Evolutionary conservation across 2,797 vertebrate genomes (phyloP).

Genomic region (Eleutherodactylus coqui): DNA sequence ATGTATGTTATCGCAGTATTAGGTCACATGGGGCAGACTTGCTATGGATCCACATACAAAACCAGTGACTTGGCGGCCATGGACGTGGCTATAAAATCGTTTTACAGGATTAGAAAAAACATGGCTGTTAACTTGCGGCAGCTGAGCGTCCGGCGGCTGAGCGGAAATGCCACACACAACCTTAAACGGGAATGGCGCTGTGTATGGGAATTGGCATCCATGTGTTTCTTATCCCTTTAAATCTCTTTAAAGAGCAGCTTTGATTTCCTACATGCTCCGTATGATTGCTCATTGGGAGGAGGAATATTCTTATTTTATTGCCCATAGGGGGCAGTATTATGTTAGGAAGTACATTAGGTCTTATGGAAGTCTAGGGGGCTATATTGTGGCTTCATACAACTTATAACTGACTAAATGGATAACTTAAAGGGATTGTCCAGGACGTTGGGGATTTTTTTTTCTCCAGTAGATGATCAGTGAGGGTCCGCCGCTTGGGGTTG

Average conservation of each 20-base stretch:
- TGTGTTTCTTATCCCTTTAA: not conserved
- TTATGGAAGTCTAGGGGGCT: no score
- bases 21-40: not conserved
- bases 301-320: not conserved
- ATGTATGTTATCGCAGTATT: not conserved
- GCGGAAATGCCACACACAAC: not conserved
- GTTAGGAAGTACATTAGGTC: no score
- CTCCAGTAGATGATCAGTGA: no score
- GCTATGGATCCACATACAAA: not conserved
- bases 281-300: not conserved
- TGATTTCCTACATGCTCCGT: not conserved
- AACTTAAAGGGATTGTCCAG: no score
- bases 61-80: not conserved
- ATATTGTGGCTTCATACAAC: no score
- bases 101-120: not conserved
- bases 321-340: no score
- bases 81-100: not conserved
- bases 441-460: no score
- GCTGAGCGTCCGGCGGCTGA: not conserved
- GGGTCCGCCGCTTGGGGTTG: no score
- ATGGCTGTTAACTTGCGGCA: not conserved
- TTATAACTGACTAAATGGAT: no score
- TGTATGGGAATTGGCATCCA: not conserved
- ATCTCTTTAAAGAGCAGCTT: not conserved
- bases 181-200: no score